These are phyloP conservation scores for Rousettus leschenaultii DNA, from an alignment of 2,113 vertebrate genomes.

Conservation along the genomic window DNA sequence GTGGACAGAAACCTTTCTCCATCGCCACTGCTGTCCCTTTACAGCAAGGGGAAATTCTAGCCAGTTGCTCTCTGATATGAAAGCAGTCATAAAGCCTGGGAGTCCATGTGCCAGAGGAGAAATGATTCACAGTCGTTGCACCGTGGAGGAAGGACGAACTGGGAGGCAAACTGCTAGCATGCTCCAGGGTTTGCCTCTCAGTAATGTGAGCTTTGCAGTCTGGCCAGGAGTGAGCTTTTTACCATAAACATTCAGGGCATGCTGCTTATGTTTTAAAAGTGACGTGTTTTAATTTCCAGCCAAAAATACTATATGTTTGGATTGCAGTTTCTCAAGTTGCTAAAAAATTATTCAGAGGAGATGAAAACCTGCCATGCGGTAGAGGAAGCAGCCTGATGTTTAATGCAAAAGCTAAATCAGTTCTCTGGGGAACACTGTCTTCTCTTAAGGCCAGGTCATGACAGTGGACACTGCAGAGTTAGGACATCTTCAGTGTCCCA, in stretches of 20 bases:
- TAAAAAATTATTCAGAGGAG: conserved; percentile 73
- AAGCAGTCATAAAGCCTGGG: conserved; percentile 19
- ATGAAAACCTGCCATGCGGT: conserved; percentile 73
- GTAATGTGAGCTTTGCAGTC: conserved; percentile 56
- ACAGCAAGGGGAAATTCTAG: conserved; percentile 26
- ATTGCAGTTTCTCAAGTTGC: conserved; percentile 71
- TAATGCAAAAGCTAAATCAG: conserved; percentile 64
- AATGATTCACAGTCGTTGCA: conserved; percentile 27
- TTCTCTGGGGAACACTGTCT: conserved; percentile 60
- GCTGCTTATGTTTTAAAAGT: conserved; percentile 72
- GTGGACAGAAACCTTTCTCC: background rate
- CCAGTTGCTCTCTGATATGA: background rate
- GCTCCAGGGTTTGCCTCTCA: conserved; percentile 71
- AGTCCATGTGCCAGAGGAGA: conserved; percentile 50
- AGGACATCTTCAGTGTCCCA: conserved; percentile 48
- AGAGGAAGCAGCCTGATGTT: conserved; percentile 67
- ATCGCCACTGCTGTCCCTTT: background rate
- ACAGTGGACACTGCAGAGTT: conserved; percentile 21
- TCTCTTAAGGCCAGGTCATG: conserved; percentile 38
- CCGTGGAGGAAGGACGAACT: conserved; percentile 41
- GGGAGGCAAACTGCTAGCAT: conserved; percentile 71
- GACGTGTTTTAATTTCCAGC: conserved; percentile 71
- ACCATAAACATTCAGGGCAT: conserved; percentile 68
- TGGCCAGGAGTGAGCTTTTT: conserved; percentile 67
- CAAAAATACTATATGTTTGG: conserved; percentile 66